Percentiles rank a stretch among this genome's conserved stretches.
Conservation (phyloP, 1,140 invertebrate species). For the Helicoverpa armigera region DNA sequence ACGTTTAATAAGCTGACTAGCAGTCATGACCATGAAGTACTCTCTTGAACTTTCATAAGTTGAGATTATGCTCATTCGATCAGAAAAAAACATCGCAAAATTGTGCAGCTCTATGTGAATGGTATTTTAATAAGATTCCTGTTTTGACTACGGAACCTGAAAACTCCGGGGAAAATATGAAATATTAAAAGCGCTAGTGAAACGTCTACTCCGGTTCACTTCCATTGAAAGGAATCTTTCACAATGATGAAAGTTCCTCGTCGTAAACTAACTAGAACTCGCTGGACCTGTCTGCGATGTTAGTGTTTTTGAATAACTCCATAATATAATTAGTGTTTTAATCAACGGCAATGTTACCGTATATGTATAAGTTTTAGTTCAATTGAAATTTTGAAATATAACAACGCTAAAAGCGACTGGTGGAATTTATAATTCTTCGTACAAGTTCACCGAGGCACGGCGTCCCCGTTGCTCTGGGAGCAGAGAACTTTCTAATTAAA, state of each 20-base stretch:
- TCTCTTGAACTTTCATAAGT: too few relatives aligned
- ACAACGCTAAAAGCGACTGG: conserved; percentile 42
- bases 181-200: neutral
- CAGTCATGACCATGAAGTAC: too few relatives aligned
- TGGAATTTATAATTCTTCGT: conserved; percentile 67
- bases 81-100: too few relatives aligned
- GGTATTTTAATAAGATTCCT: too few relatives aligned
- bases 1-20: too few relatives aligned
- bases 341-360: conserved; percentile 25
- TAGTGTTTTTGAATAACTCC: conserved; percentile 20
- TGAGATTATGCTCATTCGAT: too few relatives aligned
- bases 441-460: conserved; percentile 62
- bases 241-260: neutral
- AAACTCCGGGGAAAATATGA: conserved; percentile 1
- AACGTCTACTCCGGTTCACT: neutral
- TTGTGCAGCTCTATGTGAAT: too few relatives aligned
- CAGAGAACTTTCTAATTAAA: conserved; percentile 78
- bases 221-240: neutral
- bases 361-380: conserved; percentile 43
- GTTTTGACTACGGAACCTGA: neutral
- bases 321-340: conserved; percentile 37
- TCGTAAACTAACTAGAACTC: neutral
- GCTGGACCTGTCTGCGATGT: neutral
- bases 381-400: conserved; percentile 50
- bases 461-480: conserved; percentile 55